Evolutionary conservation across 1,140 invertebrate species (phyloP).

Genomic region (Lordiphosa mommai): DNA sequence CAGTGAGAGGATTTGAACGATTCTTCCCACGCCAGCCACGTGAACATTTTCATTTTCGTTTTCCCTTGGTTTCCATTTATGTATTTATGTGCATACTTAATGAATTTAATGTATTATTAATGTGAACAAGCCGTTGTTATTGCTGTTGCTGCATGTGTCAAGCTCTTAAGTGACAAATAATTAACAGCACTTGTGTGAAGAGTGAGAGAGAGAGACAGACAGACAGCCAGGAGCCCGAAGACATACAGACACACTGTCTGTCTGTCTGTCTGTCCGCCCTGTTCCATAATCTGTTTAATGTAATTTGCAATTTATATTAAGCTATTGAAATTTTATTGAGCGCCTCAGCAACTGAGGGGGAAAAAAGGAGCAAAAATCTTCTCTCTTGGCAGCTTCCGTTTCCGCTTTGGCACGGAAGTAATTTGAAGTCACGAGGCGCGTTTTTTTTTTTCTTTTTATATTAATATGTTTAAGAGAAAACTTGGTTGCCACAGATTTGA

Average conservation of each 20-base stretch:
- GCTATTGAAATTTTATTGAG: constrained; percentile 68
- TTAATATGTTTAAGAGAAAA: constrained; percentile 52
- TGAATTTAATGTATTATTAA: constrained; percentile 73
- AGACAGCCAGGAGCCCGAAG: neutral
- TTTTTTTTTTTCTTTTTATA: constrained; percentile 26
- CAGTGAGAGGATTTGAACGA: constrained; percentile 4
- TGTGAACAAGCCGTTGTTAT: constrained; percentile 44
- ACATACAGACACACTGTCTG: neutral
- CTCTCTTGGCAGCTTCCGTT: constrained; percentile 36
- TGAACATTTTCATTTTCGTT: constrained; percentile 36
- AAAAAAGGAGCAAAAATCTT: constrained; percentile 1
- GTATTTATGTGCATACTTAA: constrained; percentile 73
- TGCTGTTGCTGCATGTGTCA: constrained; percentile 52
- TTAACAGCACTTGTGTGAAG: constrained; percentile 69
- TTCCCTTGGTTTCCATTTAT: constrained; percentile 43
- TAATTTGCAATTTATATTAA: constrained; percentile 77
- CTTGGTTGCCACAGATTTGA: constrained; percentile 21
- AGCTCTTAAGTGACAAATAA: constrained; percentile 71
- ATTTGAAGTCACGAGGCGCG: constrained; percentile 36
- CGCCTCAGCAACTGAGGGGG: neutral
- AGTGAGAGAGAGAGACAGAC: constrained; percentile 4
- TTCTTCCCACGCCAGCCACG: constrained; percentile 10
- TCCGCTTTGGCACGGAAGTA: constrained; percentile 39
- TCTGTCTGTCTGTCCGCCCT: constrained; percentile 10
- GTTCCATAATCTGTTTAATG: constrained; percentile 69